Base-by-base conservation (phyloP, 2,888 invertebrate genomes). In the Stomorhina lunata region DNA sequence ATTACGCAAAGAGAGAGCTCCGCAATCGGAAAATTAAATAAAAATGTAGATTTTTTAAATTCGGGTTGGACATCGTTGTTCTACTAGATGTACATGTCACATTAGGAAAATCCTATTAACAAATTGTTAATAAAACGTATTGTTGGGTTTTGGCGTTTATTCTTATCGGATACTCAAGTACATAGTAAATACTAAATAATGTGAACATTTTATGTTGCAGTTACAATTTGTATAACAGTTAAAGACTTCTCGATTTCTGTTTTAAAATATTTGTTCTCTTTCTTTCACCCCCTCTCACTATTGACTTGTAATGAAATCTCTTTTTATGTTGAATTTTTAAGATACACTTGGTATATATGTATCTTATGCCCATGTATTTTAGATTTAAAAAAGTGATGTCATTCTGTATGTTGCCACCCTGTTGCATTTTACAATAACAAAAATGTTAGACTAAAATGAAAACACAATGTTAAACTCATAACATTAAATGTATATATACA, bases 301-400 rank as follows among this genome's bases (percentile, higher is more conserved):
- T 22, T 45, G 5, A 15, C 22, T 3, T n/a, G n/a, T n/a, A n/a
- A 6, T 27, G 7, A 12, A 65, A 53, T 34, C 57, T 76, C 79
- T 59, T 61, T 20, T 43, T 48, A 59, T 37, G 34, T 22, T 34
- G 17, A 69, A 73, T 59, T 40, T 72, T 29, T 59, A 76, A 73
- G 65, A 73, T 80, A 79, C 63, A 57, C 69, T 63, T 69, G n/a
- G 25, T 50, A 29, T 71, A 53, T 81, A 27, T 65, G 53, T 75
- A 68, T 69, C 73, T 84, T 84, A 84, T 85, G 86, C n/a, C n/a
- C n/a, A n/a, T n/a, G n/a, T n/a, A n/a, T n/a, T n/a, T n/a, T 87
- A 85, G 79, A 53, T 63, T 15, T 57, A 34, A 34, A 84, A 88
- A 87, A 88, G 86, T 88, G 88, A 88, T 88, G 88, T 88, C 88